Evolutionary conservation across 2,888 invertebrate genomes (phyloP).

Genomic region (Macaria liturata): DNA sequence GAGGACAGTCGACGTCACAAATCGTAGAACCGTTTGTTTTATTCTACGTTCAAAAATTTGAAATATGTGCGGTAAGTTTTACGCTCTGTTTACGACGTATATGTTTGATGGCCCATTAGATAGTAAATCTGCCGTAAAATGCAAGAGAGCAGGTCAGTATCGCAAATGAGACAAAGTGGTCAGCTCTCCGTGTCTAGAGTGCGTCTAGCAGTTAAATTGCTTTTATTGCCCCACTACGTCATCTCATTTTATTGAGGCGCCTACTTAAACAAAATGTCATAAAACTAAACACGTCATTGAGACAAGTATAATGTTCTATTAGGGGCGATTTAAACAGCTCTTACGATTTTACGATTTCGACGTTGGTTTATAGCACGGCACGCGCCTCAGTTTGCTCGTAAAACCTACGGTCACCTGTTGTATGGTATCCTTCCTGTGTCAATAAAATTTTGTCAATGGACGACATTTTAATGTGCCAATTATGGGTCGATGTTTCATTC

Average conservation of each 20-base stretch:
- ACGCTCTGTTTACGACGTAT: too few species aligned
- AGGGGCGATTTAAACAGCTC: slow-evolving; percentile 68
- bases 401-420: slow-evolving; percentile 80
- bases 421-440: slow-evolving; percentile 62
- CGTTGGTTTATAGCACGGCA: slow-evolving; percentile 64
- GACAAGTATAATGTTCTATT: slow-evolving; percentile 70
- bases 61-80: too few species aligned
- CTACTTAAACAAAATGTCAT: slow-evolving; percentile 62
- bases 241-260: slow-evolving; percentile 55
- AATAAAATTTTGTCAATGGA: slow-evolving; percentile 74
- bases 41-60: too few species aligned
- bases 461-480: slow-evolving; percentile 71
- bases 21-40: not conserved
- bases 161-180: slow-evolving; percentile 20
- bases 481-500: slow-evolving; percentile 69
- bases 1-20: slow-evolving; percentile 29
- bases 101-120: too few species aligned
- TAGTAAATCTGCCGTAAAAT: slow-evolving; percentile 13
- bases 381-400: slow-evolving; percentile 68
- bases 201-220: slow-evolving; percentile 42
- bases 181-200: slow-evolving; percentile 42
- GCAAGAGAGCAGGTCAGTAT: slow-evolving; percentile 8
- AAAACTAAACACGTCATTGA: slow-evolving; percentile 69
- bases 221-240: slow-evolving; percentile 49
- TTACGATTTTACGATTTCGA: slow-evolving; percentile 71